Evolutionary conservation across 37 sponge, comb jelly and placozoan genomes (phyloP), one percentile per base, ranked within the genome.

Genomic region (Spongilla lacustris): DNA sequence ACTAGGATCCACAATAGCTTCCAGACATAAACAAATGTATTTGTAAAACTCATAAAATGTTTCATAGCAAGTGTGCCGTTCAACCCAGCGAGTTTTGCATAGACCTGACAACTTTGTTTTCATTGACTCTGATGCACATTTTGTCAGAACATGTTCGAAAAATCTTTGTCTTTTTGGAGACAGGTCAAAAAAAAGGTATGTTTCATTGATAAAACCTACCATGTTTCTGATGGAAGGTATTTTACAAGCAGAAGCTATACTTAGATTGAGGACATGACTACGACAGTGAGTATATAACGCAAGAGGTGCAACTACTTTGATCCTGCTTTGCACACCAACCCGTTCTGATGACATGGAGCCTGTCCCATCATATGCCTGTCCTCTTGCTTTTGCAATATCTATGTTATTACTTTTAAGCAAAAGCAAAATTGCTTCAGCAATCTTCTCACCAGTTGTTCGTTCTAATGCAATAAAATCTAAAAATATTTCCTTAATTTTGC

Each of bases 341-440:
- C 22, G 27, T n/a, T 41, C 23, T 31, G 28, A 35, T n/a, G 68
- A 22, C 77, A 75, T 58, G n/a, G 31, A 32, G 23, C 66, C 66
- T 31, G 85, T 68, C 23, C 77, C 76, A 66, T 85, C 85, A 85
- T 85, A 85, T 76, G 85, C 85, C 68, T 85, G 85, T n/a, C 77
- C 85, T 29, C 85, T 38, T 21, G 37, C 27, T 30, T 75, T 83
- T 32, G 24, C 23, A 37, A 33, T 73, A 35, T 82, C 34, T n/a
- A 72, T 30, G 25, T 68, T 68, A 48, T 41, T 46, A 46, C 46
- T n/a, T 46, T 46, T 46, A 46, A 46, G 71, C 29, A 70, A 30
- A 70, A 30, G 71, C 29, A 70, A 70, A 29, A 70, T 70, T 30
- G 29, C 71, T 29, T 70, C 71, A 70, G 71, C 71, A 70, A 70